Evolutionary conservation across 1,140 invertebrate genomes (phyloP), one percentile per base, ranked within the genome.

Genomic region (Trichoplusia ni): DNA sequence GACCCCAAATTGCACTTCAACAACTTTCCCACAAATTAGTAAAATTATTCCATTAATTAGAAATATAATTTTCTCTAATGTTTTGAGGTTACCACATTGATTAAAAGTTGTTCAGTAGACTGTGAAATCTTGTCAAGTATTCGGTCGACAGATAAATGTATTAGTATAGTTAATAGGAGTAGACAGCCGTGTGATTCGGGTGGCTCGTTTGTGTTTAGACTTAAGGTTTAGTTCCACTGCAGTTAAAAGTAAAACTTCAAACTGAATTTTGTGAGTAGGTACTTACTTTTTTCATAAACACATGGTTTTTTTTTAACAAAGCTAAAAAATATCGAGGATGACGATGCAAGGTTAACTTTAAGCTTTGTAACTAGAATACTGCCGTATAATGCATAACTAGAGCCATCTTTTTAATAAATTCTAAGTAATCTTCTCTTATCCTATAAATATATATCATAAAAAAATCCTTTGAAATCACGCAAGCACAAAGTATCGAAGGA

Each of bases 61-160:
- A 37, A 37, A 23, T 44, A 44, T 31, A 42, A 58, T 58, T n/a
- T 58, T 51, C 38, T 58, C 16, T 82, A 82, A 84, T 82, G 74
- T 74, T 75, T 70, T 71, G 23, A 60, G 44, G 58, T 67, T 66
- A 66, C 60, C 51, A 58, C 38, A 73, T 71, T 77, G 75, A 82
- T 78, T 82, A 79, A 80, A 71, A 74, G 49, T 69, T 75, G 73
- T 71, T 62, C 73, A 67, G 38, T 40, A 72, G 73, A 77, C 74
- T 78, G 79, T 77, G 56, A 80, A 79, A 79, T 78, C 74, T 74
- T 73, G 80, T 75, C 76, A 73, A 60, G 54, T 67, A 42, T 65
- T 60, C 64, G 54, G 44, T 46, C 62, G 54, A 62, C 65, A 67
- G 49, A 53, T 59, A 65, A 62, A 74, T 61, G 60, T 53, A 70